These are phyloP conservation scores for Penaeus chinensis DNA, from an alignment of 1,140 invertebrate genomes.

Conservation along the genomic window DNA sequence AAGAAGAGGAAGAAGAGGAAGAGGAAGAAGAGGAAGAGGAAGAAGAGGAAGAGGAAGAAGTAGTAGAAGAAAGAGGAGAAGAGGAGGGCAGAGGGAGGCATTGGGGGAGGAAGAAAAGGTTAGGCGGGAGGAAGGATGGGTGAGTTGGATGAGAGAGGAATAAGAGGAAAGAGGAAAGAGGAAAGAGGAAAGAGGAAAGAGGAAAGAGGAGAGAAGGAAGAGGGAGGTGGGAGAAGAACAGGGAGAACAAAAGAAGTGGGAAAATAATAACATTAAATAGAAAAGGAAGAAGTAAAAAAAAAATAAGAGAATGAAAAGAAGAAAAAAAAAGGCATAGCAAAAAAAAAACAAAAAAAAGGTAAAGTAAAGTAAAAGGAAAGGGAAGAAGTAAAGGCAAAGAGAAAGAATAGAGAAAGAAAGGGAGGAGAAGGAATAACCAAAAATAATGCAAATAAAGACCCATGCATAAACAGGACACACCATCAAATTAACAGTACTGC, in stretches of 20 bases:
- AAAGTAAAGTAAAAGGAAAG: constrained; percentile 1
- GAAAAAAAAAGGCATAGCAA: background rate
- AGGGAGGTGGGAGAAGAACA: background rate
- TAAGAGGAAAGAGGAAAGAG: background rate
- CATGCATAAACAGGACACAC: background rate
- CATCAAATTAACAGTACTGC: too few relatives aligned
- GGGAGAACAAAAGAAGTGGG: background rate
- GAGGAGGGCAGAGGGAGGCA: background rate
- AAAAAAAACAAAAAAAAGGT: background rate
- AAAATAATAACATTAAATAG: too few relatives aligned
- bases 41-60: background rate
- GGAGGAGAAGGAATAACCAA: too few relatives aligned
- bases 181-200: background rate
- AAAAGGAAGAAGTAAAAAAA: background rate
- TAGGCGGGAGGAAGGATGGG: background rate
- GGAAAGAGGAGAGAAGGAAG: background rate
- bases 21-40: background rate
- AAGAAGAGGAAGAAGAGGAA: background rate
- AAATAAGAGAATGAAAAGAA: background rate
- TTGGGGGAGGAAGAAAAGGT: background rate
- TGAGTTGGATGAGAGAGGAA: background rate
- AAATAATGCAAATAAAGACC: background rate
- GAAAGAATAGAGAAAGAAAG: too few relatives aligned
- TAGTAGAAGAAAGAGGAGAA: background rate
- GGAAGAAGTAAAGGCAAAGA: background rate